phyloP scores from a whole-genome alignment of 2,888 invertebrate species.

The Pseudeuparius sepicola region DNA sequence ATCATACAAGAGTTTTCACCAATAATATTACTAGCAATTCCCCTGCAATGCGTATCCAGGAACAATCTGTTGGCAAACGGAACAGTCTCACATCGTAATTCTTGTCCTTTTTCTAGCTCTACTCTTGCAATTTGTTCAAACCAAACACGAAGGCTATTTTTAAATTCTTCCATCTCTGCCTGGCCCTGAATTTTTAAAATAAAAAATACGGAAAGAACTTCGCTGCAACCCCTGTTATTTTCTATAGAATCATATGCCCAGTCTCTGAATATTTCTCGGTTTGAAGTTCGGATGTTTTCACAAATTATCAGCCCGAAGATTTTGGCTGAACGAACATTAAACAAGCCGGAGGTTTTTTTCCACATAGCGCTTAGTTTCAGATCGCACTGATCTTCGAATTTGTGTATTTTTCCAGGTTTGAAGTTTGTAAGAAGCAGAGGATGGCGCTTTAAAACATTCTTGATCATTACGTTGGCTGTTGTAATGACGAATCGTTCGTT shows the following conservation, averaged over 20 bases:
- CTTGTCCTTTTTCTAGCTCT: constrained; percentile 18
- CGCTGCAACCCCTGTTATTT: constrained; percentile 15
- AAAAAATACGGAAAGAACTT: constrained; percentile 20
- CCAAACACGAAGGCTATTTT: too few relatives aligned
- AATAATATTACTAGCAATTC: constrained; percentile 48
- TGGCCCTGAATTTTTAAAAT: constrained; percentile 20
- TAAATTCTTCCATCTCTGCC: too few relatives aligned
- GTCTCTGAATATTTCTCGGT: constrained; percentile 17
- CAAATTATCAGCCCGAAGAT: too few relatives aligned
- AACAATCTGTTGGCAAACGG: constrained; percentile 45
- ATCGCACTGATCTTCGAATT: too few relatives aligned
- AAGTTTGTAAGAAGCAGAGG: too few relatives aligned
- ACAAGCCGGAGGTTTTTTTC: too few relatives aligned
- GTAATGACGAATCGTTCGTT: constrained; percentile 20
- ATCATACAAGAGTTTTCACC: constrained; percentile 45
- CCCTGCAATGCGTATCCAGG: constrained; percentile 46
- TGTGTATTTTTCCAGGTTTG: too few relatives aligned
- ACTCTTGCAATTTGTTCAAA: constrained; percentile 15
- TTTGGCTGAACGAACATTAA: too few relatives aligned
- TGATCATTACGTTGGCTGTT: constrained; percentile 17
- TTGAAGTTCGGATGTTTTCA: constrained; percentile 17
- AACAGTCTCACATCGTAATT: constrained; percentile 25
- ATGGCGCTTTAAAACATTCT: constrained; percentile 1
- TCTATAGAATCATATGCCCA: constrained; percentile 20
- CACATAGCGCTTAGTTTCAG: constrained; percentile 14